Evolutionary conservation across 2,113 vertebrate genomes (phyloP), one percentile per base, ranked within the genome.

Genomic region (Pachycephala philippinensis): DNA sequence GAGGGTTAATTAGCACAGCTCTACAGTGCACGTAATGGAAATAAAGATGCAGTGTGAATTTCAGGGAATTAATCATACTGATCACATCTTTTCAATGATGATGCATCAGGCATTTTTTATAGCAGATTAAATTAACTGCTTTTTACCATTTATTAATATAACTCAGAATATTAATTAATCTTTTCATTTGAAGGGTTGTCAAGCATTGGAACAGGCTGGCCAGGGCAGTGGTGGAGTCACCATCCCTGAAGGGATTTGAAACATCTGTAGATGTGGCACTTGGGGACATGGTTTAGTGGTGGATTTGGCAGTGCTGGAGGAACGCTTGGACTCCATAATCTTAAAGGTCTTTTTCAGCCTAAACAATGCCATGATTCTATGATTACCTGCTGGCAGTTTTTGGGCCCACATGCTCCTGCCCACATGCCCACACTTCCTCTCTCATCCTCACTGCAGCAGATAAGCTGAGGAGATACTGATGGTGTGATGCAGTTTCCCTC

Each of bases 51-150:
- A 74, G 47, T 52, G 69, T 72, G 76, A 86, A 81, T 90, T 88
- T 89, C 87, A 92, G 44, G 49, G 45, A 75, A 94, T 93, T 93
- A 75, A 89, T 94, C 44, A 59, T 23, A 93, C 13, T 30, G 82
- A 93, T 92, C 59, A 65, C 33, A 78, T 69, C 30, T 76, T 90
- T 90, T 83, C 71, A 64, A 7, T 28, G 33, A 71, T 22, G 44
- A 93, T 60, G 37, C 61, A 87, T 68, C 42, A 53, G 50, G 20
- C 53, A 69, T 60, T 88, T 39, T 92, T 95, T 80, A 87, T 8
- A 74, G 66, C 31, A 56, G 37, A 82, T 61, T 19, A 63, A 85
- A 90, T 93, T 60, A 94, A 64, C 39, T 54, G 37, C 24, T 92
- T 93, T 64, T 57, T 49, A 76, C 49, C 49, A 42, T 65, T 60